phyloP scores from a whole-genome alignment of 2,888 invertebrate species.

The Coleophora flavipennella region DNA sequence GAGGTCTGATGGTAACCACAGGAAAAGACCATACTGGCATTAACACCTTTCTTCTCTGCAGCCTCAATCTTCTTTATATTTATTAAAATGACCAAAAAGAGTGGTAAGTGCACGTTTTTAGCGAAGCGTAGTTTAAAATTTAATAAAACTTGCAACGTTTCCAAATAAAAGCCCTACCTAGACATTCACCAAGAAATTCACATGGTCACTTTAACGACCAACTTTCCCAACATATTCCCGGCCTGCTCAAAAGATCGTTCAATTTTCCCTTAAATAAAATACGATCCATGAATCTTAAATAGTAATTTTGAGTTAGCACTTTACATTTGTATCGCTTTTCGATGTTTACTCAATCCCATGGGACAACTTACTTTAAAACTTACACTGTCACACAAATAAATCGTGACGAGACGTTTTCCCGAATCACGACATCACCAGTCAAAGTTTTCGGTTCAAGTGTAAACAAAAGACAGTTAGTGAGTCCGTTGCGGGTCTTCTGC shows the following conservation, averaged over 20 bases:
- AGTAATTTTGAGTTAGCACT: conserved; percentile 33
- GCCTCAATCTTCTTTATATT: too few relatives aligned
- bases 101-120: too few relatives aligned
- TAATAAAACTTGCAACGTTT: conserved; percentile 30
- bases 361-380: conserved; percentile 31
- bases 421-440: conserved; percentile 46
- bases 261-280: conserved; percentile 28
- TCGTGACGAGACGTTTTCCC: conserved; percentile 24
- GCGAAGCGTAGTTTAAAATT: conserved; percentile 16
- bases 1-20: too few relatives aligned
- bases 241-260: conserved; percentile 32
- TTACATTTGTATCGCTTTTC: conserved; percentile 31
- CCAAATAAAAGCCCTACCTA: conserved; percentile 28
- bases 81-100: too few relatives aligned
- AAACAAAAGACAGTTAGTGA: conserved; percentile 54
- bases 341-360: conserved; percentile 33
- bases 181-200: conserved; percentile 28
- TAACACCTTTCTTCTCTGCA: too few relatives aligned
- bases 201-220: conserved; percentile 27
- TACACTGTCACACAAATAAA: conserved; percentile 39
- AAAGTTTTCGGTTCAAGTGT: conserved; percentile 50
- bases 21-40: too few relatives aligned
- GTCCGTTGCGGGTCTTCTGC: conserved; percentile 52
- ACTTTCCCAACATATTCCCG: conserved; percentile 30
- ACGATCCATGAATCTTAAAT: conserved; percentile 41